Conservation (phyloP, 1,140 invertebrate genomes). For the Apis florea region DNA sequence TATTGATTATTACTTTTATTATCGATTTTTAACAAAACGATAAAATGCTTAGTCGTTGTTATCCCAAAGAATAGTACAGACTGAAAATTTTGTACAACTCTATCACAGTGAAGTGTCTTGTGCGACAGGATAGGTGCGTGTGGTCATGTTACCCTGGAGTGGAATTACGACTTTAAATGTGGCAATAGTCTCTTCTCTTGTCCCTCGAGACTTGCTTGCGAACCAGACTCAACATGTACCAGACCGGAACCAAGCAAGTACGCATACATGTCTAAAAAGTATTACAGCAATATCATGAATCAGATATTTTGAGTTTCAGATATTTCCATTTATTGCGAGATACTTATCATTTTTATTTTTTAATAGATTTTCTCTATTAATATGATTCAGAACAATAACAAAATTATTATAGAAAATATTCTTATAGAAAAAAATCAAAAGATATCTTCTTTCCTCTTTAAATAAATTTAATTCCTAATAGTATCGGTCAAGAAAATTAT, state of each 20-base stretch:
- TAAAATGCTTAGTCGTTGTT: neutral
- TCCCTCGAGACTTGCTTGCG: constrained; percentile 47
- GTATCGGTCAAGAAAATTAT: neutral
- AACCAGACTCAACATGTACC: constrained; percentile 54
- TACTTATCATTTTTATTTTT: neutral
- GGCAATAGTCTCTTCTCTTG: constrained; percentile 49
- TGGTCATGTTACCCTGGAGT: constrained; percentile 59
- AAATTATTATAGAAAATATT: neutral
- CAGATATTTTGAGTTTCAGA: constrained; percentile 41
- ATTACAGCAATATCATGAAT: constrained; percentile 42
- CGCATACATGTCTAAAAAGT: constrained; percentile 9
- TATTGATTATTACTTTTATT: neutral
- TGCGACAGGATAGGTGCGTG: neutral
- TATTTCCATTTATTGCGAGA: neutral
- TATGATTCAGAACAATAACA: neutral
- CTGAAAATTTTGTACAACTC: neutral
- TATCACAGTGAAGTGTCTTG: constrained; percentile 13
- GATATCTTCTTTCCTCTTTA: neutral
- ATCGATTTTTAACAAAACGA: no score
- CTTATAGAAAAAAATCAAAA: neutral
- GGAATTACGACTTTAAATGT: constrained; percentile 55
- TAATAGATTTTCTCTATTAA: neutral
- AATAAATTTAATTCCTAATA: neutral
- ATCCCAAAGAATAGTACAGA: neutral
- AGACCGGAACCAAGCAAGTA: constrained; percentile 57